Conservation (phyloP, 64 coral and sea anemone genomes). For the Pachyseris speciosa region DNA sequence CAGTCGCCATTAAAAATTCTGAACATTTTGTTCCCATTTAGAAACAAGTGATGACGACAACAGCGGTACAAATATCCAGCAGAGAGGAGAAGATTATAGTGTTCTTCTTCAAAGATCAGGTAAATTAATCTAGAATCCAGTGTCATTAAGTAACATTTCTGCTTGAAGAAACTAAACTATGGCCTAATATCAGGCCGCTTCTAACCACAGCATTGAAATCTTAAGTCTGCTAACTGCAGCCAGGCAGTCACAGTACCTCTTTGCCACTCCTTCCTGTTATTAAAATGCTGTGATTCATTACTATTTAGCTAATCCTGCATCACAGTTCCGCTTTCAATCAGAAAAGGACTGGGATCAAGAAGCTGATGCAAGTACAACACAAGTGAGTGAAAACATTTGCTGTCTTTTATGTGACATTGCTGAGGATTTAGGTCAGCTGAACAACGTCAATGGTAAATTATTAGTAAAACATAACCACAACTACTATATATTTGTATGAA, state of each 20-base stretch:
- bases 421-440: too few relatives aligned
- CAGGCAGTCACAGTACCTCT: too few relatives aligned
- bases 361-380: constrained; percentile 22
- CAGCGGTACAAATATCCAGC: background rate
- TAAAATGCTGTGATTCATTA: background rate
- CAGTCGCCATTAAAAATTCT: background rate
- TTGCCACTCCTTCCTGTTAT: background rate
- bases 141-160: background rate
- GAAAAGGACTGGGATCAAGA: constrained; percentile 95
- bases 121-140: too few relatives aligned
- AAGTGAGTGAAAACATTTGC: background rate
- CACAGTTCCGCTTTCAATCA: constrained; percentile 90
- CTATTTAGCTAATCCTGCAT: constrained; percentile 59
- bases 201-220: too few relatives aligned
- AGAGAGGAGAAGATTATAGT: constrained; percentile 86
- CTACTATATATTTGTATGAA: too few relatives aligned
- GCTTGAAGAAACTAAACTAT: background rate
- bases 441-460: too few relatives aligned
- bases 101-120: constrained; percentile 84
- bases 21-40: background rate
- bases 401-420: background rate
- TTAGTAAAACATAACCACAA: too few relatives aligned
- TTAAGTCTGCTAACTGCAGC: too few relatives aligned
- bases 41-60: constrained; percentile 39
- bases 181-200: too few relatives aligned